Conservation (phyloP, 2,113 vertebrate genomes). For the Alouatta palliata region DNA sequence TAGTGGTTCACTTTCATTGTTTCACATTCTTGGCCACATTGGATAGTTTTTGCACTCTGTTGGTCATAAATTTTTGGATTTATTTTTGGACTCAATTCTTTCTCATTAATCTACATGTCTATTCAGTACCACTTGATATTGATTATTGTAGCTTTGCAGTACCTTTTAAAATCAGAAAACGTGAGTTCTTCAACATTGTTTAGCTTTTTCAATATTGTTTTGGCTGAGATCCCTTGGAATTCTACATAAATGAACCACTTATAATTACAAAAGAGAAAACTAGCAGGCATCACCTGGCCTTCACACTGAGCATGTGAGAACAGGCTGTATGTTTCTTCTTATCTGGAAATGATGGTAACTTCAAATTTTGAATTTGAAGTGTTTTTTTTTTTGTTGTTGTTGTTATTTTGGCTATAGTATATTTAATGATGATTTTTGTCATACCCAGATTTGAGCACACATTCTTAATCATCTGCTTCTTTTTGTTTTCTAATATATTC, state of each 20-base stretch:
- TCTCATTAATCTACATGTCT: not conserved
- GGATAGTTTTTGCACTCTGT: not conserved
- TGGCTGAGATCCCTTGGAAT: not conserved
- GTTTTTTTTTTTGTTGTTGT: not conserved
- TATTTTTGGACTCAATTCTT: not conserved
- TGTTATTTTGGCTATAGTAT: not conserved
- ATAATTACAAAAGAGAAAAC: not conserved
- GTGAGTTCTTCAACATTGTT: not conserved
- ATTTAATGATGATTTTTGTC: not conserved
- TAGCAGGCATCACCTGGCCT: no score
- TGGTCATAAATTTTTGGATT: not conserved
- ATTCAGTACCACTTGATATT: not conserved
- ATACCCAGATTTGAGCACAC: not conserved
- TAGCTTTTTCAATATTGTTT: not conserved
- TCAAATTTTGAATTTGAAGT: not conserved
- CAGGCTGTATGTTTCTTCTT: not conserved
- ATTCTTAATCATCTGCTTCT: not conserved
- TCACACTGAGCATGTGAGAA: not conserved
- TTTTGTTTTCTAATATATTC: not conserved
- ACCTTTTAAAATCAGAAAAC: not conserved
- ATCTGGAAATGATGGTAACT: not conserved
- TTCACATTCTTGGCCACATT: not conserved
- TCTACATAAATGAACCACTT: not conserved
- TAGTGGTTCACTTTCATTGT: not conserved
- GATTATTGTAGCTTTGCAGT: not conserved